phyloP scores from a whole-genome alignment of 2,888 invertebrate species.

The Sympetrum striolatum region DNA sequence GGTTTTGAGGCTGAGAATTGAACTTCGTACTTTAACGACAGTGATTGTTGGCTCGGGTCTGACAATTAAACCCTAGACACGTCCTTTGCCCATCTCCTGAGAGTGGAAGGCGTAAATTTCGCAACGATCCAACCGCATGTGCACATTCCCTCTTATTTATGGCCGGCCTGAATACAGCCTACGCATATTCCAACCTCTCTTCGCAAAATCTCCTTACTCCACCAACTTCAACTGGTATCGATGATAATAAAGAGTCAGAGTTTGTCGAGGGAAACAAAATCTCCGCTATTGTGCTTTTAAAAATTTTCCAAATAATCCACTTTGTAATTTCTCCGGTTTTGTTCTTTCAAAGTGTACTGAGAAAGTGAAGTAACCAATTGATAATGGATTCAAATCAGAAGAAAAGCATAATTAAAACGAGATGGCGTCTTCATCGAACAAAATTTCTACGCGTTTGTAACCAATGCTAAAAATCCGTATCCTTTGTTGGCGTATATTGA shows the following conservation, averaged over 20 bases:
- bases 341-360: too few species aligned
- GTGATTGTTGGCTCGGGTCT: not conserved
- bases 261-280: not conserved
- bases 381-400: too few species aligned
- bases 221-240: not conserved
- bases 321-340: not conserved
- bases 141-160: not conserved
- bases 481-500: too few species aligned
- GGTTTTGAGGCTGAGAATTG: not conserved
- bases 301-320: not conserved
- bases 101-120: not conserved
- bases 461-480: too few species aligned
- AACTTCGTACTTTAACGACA: not conserved
- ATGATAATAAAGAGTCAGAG: not conserved
- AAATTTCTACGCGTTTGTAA: too few species aligned
- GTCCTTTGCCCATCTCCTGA: not conserved
- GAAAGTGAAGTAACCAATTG: too few species aligned
- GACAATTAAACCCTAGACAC: not conserved
- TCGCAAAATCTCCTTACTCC: not conserved
- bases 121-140: not conserved
- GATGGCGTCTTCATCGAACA: too few species aligned
- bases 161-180: not conserved
- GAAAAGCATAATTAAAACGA: too few species aligned
- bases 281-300: not conserved
- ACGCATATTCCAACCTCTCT: not conserved